Percentiles rank a stretch among this genome's conserved stretches.
phyloP scores from a whole-genome alignment of 2,113 vertebrate genomes.

The Gallinago media region DNA sequence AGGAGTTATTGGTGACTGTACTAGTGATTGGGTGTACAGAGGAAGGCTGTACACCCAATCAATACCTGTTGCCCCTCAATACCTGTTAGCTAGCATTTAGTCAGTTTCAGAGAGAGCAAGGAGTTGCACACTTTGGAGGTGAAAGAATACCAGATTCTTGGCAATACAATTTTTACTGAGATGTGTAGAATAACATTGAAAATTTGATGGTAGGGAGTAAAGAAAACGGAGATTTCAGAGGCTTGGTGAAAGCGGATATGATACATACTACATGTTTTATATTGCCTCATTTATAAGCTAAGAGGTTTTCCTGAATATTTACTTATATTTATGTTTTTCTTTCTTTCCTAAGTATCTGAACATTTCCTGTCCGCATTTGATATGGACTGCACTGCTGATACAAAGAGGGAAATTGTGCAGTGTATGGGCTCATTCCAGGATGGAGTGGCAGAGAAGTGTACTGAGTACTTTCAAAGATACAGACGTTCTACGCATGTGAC shows the following conservation, averaged over 20 bases:
- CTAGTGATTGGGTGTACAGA: background rate
- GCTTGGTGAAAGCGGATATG: background rate
- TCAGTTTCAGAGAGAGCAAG: background rate
- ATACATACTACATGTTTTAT: background rate
- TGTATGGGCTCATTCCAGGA: conserved; percentile 98
- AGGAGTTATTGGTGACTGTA: background rate
- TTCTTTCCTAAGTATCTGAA: conserved; percentile 84
- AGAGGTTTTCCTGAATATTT: background rate
- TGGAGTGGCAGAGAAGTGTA: conserved; percentile 93
- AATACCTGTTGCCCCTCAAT: accelerated
- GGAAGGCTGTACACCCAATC: background rate
- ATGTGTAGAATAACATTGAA: background rate
- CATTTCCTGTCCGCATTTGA: conserved; percentile 91
- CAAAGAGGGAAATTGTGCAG: conserved; percentile 88
- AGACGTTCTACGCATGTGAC: conserved; percentile 92
- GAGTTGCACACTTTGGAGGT: background rate
- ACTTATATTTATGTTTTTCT: background rate
- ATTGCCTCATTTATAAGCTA: background rate
- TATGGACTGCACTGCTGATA: conserved; percentile 86
- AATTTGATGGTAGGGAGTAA: background rate
- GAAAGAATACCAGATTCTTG: background rate
- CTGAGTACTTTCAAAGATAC: conserved; percentile 94
- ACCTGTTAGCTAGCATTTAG: background rate
- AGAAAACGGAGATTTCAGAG: background rate
- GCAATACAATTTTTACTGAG: background rate